Percentiles rank a stretch among this genome's conserved stretches.
These are phyloP conservation scores for Peribatodes rhomboidaria DNA, from an alignment of 2,888 invertebrate genomes.

Conservation along the genomic window DNA sequence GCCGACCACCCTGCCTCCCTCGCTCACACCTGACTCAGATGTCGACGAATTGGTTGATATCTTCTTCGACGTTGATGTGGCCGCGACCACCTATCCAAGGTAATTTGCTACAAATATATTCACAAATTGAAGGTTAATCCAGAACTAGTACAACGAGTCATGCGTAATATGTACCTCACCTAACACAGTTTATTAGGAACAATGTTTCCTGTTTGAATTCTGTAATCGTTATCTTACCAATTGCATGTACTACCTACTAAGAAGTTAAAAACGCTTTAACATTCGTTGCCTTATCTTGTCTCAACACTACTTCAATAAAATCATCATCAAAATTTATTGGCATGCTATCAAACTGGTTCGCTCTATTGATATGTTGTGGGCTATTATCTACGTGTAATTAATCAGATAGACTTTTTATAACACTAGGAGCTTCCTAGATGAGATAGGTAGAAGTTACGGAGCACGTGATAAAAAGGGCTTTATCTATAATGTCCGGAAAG, in stretches of 20 bases:
- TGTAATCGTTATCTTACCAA: constrained; percentile 11
- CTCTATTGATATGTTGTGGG: constrained; percentile 25
- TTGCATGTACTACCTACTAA: constrained; percentile 15
- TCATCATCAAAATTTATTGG: constrained; percentile 29
- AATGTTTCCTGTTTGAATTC: constrained; percentile 13
- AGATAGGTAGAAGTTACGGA: constrained; percentile 4
- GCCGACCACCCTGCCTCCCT: constrained; percentile 79
- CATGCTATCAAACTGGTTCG: constrained; percentile 34
- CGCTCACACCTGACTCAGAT: constrained; percentile 80
- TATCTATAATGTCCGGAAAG: background rate
- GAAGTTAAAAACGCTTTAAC: constrained; percentile 4
- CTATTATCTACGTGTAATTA: constrained; percentile 27
- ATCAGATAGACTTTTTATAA: constrained; percentile 19
- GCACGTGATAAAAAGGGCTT: constrained; percentile 2
- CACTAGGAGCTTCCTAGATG: constrained; percentile 17
- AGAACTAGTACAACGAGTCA: constrained; percentile 20
- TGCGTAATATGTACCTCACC: constrained; percentile 7
- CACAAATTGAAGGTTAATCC: constrained; percentile 16
- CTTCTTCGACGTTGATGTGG: constrained; percentile 83
- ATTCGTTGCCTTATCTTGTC: constrained; percentile 17
- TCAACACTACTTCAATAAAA: constrained; percentile 29
- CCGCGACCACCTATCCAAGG: constrained; percentile 78
- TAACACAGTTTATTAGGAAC: constrained; percentile 7
- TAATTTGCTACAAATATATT: constrained; percentile 49
- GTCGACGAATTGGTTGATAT: constrained; percentile 81